These are phyloP conservation scores for Sitophilus oryzae DNA, from an alignment of 1,140 invertebrate species.

Conservation along the genomic window DNA sequence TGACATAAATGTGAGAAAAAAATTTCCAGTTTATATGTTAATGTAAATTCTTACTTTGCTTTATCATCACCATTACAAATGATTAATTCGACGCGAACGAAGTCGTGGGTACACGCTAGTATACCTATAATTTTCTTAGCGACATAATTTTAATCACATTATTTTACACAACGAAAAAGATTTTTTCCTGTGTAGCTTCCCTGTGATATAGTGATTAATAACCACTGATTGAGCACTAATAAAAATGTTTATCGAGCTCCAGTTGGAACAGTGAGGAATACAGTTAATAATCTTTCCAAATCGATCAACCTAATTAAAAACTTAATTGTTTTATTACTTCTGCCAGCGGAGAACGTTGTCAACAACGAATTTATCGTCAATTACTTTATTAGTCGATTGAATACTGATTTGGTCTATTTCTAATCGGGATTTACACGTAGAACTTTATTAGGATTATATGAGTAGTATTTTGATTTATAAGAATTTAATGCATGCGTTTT, in stretches of 20 bases:
- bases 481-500: no score
- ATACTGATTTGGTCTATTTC: conserved; percentile 15
- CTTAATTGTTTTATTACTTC: conserved; percentile 21
- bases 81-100: no score
- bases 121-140: no score
- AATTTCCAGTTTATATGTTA: no score
- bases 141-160: no score
- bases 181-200: conserved; percentile 7
- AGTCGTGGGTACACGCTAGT: no score
- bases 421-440: no score
- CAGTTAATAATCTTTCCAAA: conserved; percentile 15
- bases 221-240: background rate
- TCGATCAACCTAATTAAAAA: conserved; percentile 18
- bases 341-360: conserved; percentile 7
- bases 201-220: conserved; percentile 10
- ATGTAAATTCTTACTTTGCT: no score
- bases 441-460: no score
- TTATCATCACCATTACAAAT: no score
- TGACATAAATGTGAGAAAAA: no score
- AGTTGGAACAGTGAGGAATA: conserved; percentile 4
- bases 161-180: conserved; percentile 14
- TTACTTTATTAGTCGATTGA: conserved; percentile 19
- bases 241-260: conserved; percentile 13
- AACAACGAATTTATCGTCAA: conserved; percentile 12
- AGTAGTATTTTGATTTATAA: conserved; percentile 4